Percentiles rank a stretch among this genome's conserved stretches.
Conservation (phyloP, 2,888 invertebrate species). For the Matsumyia berberina region DNA sequence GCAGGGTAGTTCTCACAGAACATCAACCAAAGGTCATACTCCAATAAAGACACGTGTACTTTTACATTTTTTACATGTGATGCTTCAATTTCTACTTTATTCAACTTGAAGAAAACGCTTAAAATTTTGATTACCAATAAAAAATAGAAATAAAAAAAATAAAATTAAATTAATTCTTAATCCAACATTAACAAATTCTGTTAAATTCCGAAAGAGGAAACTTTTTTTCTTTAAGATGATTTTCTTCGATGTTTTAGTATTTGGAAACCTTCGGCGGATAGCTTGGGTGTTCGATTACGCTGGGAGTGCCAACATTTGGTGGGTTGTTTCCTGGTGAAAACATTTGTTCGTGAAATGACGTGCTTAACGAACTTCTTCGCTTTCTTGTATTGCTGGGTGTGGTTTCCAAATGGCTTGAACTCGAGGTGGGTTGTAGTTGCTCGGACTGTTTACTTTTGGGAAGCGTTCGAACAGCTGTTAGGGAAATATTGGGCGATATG, state of each 20-base stretch:
- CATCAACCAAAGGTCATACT: too few species aligned
- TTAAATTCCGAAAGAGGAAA: neutral
- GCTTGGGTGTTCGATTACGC: slow-evolving; percentile 33
- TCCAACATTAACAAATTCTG: slow-evolving; percentile 16
- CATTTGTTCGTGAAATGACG: slow-evolving; percentile 4
- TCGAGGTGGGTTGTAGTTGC: slow-evolving; percentile 10
- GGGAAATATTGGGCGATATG: slow-evolving; percentile 81
- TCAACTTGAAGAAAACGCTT: slow-evolving; percentile 26
- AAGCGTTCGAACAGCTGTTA: slow-evolving; percentile 79
- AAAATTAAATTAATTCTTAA: neutral
- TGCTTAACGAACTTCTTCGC: slow-evolving; percentile 41
- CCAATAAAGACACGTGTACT: neutral
- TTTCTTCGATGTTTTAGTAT: slow-evolving; percentile 19
- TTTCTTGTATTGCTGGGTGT: slow-evolving; percentile 45
- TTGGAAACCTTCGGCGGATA: slow-evolving; percentile 50
- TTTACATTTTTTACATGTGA: neutral
- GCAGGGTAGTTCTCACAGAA: too few species aligned
- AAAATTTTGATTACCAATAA: slow-evolving; percentile 2
- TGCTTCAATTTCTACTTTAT: slow-evolving; percentile 37
- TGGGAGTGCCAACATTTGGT: neutral
- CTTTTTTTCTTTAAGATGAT: neutral
- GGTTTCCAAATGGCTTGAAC: slow-evolving; percentile 28
- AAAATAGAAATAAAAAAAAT: slow-evolving; percentile 16
- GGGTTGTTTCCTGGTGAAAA: neutral
- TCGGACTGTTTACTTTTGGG: slow-evolving; percentile 40